Base-by-base conservation (phyloP, 2,888 invertebrate genomes). In the Rambutsinella grinnellia region DNA sequence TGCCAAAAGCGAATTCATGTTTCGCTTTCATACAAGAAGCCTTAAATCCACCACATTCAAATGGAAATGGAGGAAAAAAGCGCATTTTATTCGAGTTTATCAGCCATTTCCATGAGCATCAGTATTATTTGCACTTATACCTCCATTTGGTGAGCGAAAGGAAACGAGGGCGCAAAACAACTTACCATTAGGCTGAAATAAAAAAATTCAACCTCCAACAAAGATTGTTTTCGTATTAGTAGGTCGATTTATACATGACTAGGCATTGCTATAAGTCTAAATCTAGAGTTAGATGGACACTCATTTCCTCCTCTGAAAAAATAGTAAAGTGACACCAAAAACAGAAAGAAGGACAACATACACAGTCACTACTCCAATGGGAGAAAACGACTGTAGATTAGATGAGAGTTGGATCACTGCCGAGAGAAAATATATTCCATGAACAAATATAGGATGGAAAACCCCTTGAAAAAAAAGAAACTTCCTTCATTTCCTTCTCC, bases 381-480 rank as follows among this genome's bases (percentile, higher is more conserved):
- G 26, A 24, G 5, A 36, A 24, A 56, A 26, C 56, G n/a, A 24
- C 23, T 15, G 23, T 56, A 26, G 56, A 56, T 56, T 56, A 56
- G 26, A 56, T 56, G 56, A 56, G 56, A 19, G 36, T 51, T 56
- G 56, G 56, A 56, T 56, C 56, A 21, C 5, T 56, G 56, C 56
- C 56, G 56, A 56, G 26, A 56, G 13, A 36, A 36, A 36, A 36
- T 8, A 36, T 8, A 8, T 36, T 36, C 13, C 36, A 36, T 13
- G 36, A 36, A 13, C 36, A 36, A 5, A 36, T 36, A 36, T 13
- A 36, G 46, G 46, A 46, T 46, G 46, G n/a, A 46, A 46, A 46
- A 46, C 17, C 15, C 17, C 46, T 17, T n/a, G n/a, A n/a, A n/a
- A n/a, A n/a, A n/a, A n/a, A n/a, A n/a, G n/a, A n/a, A n/a, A n/a